Conservation (phyloP, 2,797 vertebrate genomes). For the Lithobates pipiens region DNA sequence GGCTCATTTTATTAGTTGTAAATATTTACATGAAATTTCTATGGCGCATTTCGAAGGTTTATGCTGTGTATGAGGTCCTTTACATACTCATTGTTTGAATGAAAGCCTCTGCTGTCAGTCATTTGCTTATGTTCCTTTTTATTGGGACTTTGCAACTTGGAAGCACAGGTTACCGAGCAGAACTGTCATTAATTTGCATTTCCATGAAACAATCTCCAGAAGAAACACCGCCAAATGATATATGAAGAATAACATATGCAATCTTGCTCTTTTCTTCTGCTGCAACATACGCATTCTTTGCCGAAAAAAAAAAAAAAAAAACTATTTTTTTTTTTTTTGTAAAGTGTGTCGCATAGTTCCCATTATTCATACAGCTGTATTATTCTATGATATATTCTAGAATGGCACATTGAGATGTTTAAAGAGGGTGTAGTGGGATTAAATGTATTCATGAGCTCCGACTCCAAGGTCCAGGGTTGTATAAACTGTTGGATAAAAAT, state of each 20-base stretch:
- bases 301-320: not conserved
- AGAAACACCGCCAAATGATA: slow-evolving; percentile 6
- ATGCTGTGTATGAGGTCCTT: not conserved
- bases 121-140: slow-evolving; percentile 10
- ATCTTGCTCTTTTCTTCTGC: not conserved
- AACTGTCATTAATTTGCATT: slow-evolving; percentile 26
- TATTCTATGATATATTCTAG: not conserved
- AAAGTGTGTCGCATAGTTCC: not conserved
- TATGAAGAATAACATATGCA: not conserved
- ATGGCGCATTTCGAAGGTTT: not conserved
- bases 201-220: slow-evolving; percentile 25
- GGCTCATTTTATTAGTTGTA: slow-evolving; percentile 31
- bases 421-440: not conserved
- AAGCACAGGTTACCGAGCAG: not conserved
- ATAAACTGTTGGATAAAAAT: not conserved
- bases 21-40: slow-evolving; percentile 21
- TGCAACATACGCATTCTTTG: not conserved
- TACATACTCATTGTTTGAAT: slow-evolving; percentile 1
- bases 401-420: not conserved
- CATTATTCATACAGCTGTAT: not conserved
- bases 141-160: slow-evolving; percentile 9
- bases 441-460: not conserved
- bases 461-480: not conserved
- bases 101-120: slow-evolving; percentile 12
- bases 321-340: not conserved